Base-by-base conservation (phyloP, 2,888 invertebrate species). In the Dilophus febrilis region DNA sequence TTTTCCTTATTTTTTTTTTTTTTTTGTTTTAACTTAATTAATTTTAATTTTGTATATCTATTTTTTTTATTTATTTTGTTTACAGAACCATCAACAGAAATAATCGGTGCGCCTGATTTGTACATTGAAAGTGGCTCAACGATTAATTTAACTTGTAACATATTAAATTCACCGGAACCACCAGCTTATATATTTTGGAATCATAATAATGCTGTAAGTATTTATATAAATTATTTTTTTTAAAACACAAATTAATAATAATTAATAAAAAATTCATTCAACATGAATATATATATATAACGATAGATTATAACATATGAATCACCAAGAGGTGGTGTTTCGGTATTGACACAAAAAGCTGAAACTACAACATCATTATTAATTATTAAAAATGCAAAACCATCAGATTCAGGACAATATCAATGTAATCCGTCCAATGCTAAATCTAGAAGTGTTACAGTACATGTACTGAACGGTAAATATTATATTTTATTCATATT, bases 141-240 rank as follows among this genome's bases (percentile, higher is more conserved):
- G 51, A 88, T 91, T 64, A 91, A 91, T 69, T 70, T 91, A 51
- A 91, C 90, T 45, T 91, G 91, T 64, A 81, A 90, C 53, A 86
- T 91, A 50, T 70, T 82, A 45, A 85, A 83, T 60, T 88, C 87
- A 53, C 90, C 90, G 17, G 88, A 90, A 59, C 87, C 88, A 44
- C 90, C 90, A 32, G 87, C 86, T 42, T 91, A 85, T 64, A 88
- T 91, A 59, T 87, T 83, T 64, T 90, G 88, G 88, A 87, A 88
- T 68, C 88, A 88, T 66, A 87, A 88, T 65, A 79, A 85, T 61
- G 85, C 80, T 64, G 88, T 90, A 68, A 78, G 80, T 71, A 31
- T 22, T 30, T n/a, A n/a, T n/a, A n/a, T n/a, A n/a, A n/a, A n/a
- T n/a, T n/a, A n/a, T n/a, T n/a, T n/a, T n/a, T n/a, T n/a, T n/a